Base-by-base conservation (phyloP, 2,113 vertebrate genomes). In the Stercorarius parasiticus region DNA sequence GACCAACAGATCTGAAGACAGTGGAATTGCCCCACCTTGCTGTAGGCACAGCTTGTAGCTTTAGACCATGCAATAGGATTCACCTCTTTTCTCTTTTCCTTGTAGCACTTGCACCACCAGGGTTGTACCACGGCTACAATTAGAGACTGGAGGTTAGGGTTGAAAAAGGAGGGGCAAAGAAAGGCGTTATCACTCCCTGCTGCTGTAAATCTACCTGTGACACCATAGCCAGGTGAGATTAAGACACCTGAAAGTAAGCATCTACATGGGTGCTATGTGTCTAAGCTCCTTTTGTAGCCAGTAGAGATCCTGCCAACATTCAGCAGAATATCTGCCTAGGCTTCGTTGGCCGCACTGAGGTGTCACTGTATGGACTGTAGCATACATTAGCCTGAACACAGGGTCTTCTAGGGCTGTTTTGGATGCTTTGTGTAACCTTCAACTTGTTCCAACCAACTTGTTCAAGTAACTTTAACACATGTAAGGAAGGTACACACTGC, bases 401-500 rank as follows among this genome's bases (percentile, higher is more conserved):
- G 3, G 7, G 5, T n/a, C n/a, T 52, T 70, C 66, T 38, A 22
- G 30, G 30, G 19, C 27, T 82, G 20, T 38, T 85, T 84, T 42
- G n/a, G 25, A 27, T 65, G 29, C 21, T 42, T 82, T 58, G 11
- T 18, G 25, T 53, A 34, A 59, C 56, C 34, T 53, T 27, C 25
- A 27, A 52, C 23, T 52, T 52, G 25, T 27, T 52, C 50, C 50
- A 52, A 27, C 25, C 26, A 40, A 19, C 38, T 81, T 91, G 38
- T n/a, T 79, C 12, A 66, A 52, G 12, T 55, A 56, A 69, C 9
- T 69, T 79, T 42, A 79, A 66, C 13, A 3, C 20, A 61, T 3
- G 6, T 27, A 52, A 76, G 11, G 10, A 22, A 47, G 52, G 6
- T 11, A 49, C 8, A 40, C 2, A 36, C 21, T 1, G 0, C 56